phyloP scores from a whole-genome alignment of 1,140 invertebrate genomes.

The Nomia melanderi region DNA sequence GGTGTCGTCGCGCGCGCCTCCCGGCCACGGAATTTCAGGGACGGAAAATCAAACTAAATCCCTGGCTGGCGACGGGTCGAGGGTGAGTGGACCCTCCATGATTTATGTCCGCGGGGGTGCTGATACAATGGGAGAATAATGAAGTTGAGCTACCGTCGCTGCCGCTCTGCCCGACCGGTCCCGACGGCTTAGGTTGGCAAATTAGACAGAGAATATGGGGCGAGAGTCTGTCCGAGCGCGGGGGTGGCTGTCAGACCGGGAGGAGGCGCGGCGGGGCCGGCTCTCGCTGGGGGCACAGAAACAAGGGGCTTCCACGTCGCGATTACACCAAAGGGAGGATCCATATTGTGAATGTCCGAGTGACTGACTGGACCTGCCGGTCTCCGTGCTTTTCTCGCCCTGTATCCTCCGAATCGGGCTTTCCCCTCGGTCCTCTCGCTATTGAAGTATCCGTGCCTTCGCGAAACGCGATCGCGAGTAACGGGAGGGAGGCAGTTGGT shows the following conservation, averaged over 20 bases:
- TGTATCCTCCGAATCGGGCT: not conserved
- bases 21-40: constrained; percentile 38
- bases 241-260: constrained; percentile 18
- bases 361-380: constrained; percentile 61
- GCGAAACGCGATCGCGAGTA: not conserved
- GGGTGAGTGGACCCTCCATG: constrained; percentile 59
- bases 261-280: not conserved
- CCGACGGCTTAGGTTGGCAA: constrained; percentile 67
- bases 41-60: constrained; percentile 59
- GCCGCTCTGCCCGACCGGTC: constrained; percentile 62
- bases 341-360: constrained; percentile 66
- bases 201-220: constrained; percentile 70
- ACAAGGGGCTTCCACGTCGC: constrained; percentile 62
- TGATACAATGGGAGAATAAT: constrained; percentile 74
- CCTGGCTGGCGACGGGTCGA: constrained; percentile 44
- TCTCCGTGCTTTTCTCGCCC: constrained; percentile 51
- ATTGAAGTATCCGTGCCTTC: not conserved
- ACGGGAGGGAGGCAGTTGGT: too few species aligned
- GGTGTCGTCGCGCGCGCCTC: constrained; percentile 31
- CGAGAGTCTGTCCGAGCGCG: constrained; percentile 59
- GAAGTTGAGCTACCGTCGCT: constrained; percentile 64
- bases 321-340: constrained; percentile 68
- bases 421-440: not conserved
- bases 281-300: constrained; percentile 52
- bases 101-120: constrained; percentile 72